Conservation (phyloP, 2,113 vertebrate species). For the Barbus barbus region DNA sequence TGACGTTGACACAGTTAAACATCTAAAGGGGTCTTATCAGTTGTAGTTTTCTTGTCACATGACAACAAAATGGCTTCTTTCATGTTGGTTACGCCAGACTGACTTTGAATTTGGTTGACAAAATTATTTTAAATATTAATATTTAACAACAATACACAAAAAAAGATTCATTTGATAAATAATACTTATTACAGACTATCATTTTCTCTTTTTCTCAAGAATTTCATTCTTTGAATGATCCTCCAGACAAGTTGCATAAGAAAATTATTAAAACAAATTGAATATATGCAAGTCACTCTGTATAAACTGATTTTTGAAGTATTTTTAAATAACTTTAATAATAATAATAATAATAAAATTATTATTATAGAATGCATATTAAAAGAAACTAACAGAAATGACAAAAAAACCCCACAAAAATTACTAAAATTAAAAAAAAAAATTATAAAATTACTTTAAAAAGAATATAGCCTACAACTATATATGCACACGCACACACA, state of each 20-base stretch:
- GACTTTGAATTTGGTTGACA: neutral
- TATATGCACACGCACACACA: neutral
- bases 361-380: no score
- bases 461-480: no score
- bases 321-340: neutral
- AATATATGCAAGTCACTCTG: neutral
- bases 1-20: neutral
- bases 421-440: no score
- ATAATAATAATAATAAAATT: no score
- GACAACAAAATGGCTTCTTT: neutral
- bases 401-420: no score
- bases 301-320: neutral
- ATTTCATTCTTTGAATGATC: neutral
- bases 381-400: no score
- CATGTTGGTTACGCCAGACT: neutral
- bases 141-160: neutral
- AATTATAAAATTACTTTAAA: no score
- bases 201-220: neutral
- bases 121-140: neutral
- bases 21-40: neutral
- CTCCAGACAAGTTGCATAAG: neutral
- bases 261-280: neutral
- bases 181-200: neutral
- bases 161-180: neutral
- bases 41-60: neutral